Percentiles rank a stretch among this genome's conserved stretches.
Evolutionary conservation across 2,888 invertebrate genomes (phyloP).

Genomic region (Neoaliturus tenellus): DNA sequence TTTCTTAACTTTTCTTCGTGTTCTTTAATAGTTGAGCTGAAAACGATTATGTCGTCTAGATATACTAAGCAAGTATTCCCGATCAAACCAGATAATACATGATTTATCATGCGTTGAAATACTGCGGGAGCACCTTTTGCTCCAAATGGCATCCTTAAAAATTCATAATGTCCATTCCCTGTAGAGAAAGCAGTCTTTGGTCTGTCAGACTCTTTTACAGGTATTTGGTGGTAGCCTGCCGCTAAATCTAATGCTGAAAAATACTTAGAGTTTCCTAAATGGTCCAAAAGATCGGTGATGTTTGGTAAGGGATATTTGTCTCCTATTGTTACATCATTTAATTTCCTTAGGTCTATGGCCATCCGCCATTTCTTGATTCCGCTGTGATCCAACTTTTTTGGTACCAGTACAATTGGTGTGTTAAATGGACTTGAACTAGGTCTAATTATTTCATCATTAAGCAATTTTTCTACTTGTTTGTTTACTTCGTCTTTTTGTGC

Average conservation of each 20-base stretch:
- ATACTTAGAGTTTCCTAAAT: slow-evolving; percentile 29
- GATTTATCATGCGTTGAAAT: slow-evolving; percentile 69
- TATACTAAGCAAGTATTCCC: slow-evolving; percentile 40
- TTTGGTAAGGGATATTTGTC: slow-evolving; percentile 36
- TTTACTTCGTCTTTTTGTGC: slow-evolving; percentile 24
- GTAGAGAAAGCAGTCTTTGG: slow-evolving; percentile 69
- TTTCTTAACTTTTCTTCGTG: slow-evolving; percentile 9
- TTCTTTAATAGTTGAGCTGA: slow-evolving; percentile 14
- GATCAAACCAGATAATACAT: slow-evolving; percentile 64
- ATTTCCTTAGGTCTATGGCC: slow-evolving; percentile 9
- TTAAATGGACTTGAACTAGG: slow-evolving; percentile 7
- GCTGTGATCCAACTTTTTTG: not conserved
- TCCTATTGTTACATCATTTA: slow-evolving; percentile 44
- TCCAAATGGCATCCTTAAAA: slow-evolving; percentile 68
- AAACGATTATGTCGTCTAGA: slow-evolving; percentile 53
- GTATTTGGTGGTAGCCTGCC: slow-evolving; percentile 67
- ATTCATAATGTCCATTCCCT: slow-evolving; percentile 67
- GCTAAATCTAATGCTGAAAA: slow-evolving; percentile 47
- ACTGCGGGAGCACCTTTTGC: slow-evolving; percentile 67
- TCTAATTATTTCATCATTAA: not conserved
- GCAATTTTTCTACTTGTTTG: slow-evolving; percentile 9
- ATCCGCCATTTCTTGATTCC: slow-evolving; percentile 28
- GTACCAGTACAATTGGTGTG: slow-evolving; percentile 28
- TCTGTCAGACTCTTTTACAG: slow-evolving; percentile 65
- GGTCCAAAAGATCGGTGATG: slow-evolving; percentile 35